Conservation (phyloP, 2,797 vertebrate species). For the Crenichthys baileyi region DNA sequence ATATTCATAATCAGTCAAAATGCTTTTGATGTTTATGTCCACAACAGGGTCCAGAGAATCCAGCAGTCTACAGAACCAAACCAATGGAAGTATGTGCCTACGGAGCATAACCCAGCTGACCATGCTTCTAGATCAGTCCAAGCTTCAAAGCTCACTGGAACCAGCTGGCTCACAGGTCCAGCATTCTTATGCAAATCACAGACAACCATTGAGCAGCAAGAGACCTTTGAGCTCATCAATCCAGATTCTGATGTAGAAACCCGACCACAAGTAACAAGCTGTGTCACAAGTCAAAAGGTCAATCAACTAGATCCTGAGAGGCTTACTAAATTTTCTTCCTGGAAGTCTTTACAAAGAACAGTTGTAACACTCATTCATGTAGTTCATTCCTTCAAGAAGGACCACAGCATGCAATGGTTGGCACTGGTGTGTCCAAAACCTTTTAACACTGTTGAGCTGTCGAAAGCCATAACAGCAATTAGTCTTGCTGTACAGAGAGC, state of each 20-base stretch:
- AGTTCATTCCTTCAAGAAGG: not conserved
- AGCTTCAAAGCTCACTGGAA: not conserved
- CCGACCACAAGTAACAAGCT: not conserved
- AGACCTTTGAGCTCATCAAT: not conserved
- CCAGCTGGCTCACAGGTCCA: not conserved
- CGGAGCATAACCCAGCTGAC: fast-evolving
- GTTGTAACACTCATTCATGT: conserved; percentile 3
- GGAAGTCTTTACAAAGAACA: not conserved
- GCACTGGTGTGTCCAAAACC: conserved; percentile 1
- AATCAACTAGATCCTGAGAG: not conserved
- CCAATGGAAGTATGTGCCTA: conserved; percentile 3
- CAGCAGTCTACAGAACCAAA: not conserved
- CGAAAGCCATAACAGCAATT: not conserved
- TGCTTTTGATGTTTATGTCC: conserved; percentile 5
- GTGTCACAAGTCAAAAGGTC: not conserved
- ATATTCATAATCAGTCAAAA: conserved; percentile 1
- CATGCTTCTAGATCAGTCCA: conserved; percentile 1
- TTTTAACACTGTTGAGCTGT: not conserved
- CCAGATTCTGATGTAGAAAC: no score
- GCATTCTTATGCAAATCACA: not conserved
- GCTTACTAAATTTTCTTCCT: not conserved
- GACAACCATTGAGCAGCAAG: no score
- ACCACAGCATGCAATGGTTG: not conserved
- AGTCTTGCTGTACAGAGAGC: not conserved
- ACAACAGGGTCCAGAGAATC: not conserved